Evolutionary conservation across 2,797 vertebrate species (phyloP).

Genomic region (Emydoidea blandingii): DNA sequence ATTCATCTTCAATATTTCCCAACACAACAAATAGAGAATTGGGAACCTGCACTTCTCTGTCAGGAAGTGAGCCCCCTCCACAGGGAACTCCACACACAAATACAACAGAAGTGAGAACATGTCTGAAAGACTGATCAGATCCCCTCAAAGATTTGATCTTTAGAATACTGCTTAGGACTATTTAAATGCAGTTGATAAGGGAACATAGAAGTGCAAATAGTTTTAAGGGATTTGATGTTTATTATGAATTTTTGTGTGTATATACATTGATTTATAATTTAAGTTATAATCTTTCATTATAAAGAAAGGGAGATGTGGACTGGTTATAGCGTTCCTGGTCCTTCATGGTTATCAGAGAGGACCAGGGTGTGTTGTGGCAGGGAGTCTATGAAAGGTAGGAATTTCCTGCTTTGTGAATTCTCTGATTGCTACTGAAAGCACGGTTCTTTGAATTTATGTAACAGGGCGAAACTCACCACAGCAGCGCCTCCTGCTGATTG

Average conservation of each 20-base stretch:
- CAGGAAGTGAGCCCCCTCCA: neutral
- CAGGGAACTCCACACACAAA: neutral
- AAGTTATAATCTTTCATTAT: too few relatives aligned
- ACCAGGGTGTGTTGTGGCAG: too few relatives aligned
- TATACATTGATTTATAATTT: neutral
- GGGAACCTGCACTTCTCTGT: neutral
- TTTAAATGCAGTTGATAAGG: neutral
- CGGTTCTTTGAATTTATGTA: too few relatives aligned
- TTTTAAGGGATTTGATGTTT: neutral
- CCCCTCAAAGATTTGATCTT: neutral
- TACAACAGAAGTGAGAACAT: neutral
- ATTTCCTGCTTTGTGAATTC: too few relatives aligned
- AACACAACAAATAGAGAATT: neutral
- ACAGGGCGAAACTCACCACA: too few relatives aligned
- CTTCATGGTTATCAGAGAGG: too few relatives aligned
- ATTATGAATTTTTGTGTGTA: neutral
- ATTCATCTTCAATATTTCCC: neutral
- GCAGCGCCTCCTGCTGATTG: too few relatives aligned
- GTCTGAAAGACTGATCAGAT: neutral
- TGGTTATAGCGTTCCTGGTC: too few relatives aligned
- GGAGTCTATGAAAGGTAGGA: too few relatives aligned
- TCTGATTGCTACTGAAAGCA: too few relatives aligned
- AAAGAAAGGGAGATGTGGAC: too few relatives aligned
- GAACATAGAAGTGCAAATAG: neutral
- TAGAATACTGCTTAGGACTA: neutral